Conservation (phyloP, 2,888 invertebrate species). For the Bembecia ichneumoniformis region DNA sequence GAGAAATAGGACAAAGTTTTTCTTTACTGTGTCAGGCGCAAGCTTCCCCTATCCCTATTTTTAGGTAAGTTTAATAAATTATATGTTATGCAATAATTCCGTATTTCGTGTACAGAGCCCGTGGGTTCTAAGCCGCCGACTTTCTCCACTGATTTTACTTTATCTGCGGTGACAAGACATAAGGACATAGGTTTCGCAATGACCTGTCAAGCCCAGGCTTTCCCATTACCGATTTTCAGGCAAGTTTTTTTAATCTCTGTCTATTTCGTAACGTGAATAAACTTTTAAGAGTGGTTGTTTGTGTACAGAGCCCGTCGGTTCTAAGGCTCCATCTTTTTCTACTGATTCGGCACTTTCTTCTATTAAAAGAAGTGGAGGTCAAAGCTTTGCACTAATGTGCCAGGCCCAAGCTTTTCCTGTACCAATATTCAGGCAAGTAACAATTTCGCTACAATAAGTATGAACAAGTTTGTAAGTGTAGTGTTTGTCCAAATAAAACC, state of each 20-base stretch:
- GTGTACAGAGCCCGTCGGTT: constrained; percentile 76
- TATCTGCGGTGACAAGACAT: constrained; percentile 72
- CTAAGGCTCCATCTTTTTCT: constrained; percentile 77
- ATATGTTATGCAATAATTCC: constrained; percentile 12
- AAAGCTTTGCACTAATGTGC: constrained; percentile 76
- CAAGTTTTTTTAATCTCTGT: constrained; percentile 43
- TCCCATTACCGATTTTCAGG: constrained; percentile 80
- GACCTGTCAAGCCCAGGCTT: constrained; percentile 80
- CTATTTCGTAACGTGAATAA: neutral
- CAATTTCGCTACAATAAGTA: constrained; percentile 1
- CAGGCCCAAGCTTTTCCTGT: constrained; percentile 82
- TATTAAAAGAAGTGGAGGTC: constrained; percentile 67
- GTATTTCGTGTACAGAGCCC: constrained; percentile 64
- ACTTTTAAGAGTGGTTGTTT: constrained; percentile 12
- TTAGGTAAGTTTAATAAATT: constrained; percentile 66
- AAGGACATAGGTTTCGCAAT: constrained; percentile 73
- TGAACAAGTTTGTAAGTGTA: too few relatives aligned
- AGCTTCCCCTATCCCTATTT: constrained; percentile 75
- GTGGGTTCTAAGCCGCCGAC: constrained; percentile 74
- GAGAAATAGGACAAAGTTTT: constrained; percentile 69
- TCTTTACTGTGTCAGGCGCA: constrained; percentile 76
- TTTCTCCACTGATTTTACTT: constrained; percentile 73
- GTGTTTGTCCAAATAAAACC: too few relatives aligned
- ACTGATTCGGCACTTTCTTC: constrained; percentile 76
- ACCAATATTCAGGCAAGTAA: constrained; percentile 78